Evolutionary conservation across 2,888 invertebrate species (phyloP), one percentile per base, ranked within the genome.

Genomic region (Philonicus albiceps): DNA sequence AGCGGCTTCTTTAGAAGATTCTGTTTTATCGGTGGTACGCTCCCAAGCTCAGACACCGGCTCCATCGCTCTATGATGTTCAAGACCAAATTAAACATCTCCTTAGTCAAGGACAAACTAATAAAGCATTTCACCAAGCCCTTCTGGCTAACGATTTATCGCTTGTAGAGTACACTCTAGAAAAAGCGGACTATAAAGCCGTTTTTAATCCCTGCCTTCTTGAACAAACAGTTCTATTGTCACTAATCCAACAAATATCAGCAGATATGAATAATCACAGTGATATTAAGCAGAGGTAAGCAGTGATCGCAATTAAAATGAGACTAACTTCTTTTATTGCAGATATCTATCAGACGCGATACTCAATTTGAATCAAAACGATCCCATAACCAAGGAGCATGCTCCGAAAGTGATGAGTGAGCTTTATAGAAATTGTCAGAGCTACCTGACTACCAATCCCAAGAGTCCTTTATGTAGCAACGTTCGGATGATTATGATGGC

Each of bases 191-290:
- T 96, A 97, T 0, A 94, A 94, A 86, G 94, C 94, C 88, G 96
- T 98, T 88, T 97, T 98, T 93, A 94, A 94, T 8, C 94, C 95
- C 19, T 97, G 97, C 90, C 94, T 95, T 31, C 94, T 98, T 87
- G 95, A 96, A 89, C 98, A 98, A 92, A 97, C 96, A 89, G 97
- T 98, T 87, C 93, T 99, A 88, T 93, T 99, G 84, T 98, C 98
- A 3, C 94, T 99, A 37, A 96, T 99, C 89, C 98, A 99, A 91
- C 99, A 99, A 92, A 94, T 98, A 27, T 96, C 98, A 22, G 96
- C 97, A 0, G 98, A 98, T 91, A 95, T 99, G 93, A 94, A 94
- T 88, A 95, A 96, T 88, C 96, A 97, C 90, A 97, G 97, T 13
- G 96, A 96, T 90, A 93, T 96, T 22, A 97, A 97, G 92, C 94